phyloP scores from a whole-genome alignment of 2,888 invertebrate genomes.

The Eurois occulta region DNA sequence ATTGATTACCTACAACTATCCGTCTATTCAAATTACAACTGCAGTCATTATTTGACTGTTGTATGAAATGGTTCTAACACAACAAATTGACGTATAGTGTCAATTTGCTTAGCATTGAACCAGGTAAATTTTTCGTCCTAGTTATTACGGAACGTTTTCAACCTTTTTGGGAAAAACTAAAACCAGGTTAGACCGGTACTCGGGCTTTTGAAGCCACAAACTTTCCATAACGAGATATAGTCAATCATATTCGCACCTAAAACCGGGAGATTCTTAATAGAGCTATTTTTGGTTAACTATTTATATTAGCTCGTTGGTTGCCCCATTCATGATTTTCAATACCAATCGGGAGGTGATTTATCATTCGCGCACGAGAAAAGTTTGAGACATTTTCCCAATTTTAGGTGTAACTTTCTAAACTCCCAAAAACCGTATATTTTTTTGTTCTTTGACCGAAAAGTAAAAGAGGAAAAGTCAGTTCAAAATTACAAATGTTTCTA shows the following conservation, averaged over 20 bases:
- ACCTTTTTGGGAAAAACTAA: not conserved
- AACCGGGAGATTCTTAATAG: not conserved
- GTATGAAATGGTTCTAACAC: not conserved
- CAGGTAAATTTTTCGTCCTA: not conserved
- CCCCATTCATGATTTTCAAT: slow-evolving; percentile 21
- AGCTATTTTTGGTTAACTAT: not conserved
- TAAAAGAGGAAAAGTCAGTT: not conserved
- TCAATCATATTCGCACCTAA: not conserved
- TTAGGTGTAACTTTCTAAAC: slow-evolving; percentile 8
- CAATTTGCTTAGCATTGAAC: not conserved
- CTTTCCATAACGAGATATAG: not conserved
- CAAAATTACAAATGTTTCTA: not conserved
- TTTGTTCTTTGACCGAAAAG: slow-evolving; percentile 4
- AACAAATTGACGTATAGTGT: not conserved
- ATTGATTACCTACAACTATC: not conserved
- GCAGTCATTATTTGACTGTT: not conserved
- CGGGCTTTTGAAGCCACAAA: not conserved
- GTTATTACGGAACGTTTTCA: not conserved
- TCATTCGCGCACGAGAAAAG: slow-evolving; percentile 9
- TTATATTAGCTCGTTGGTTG: not conserved
- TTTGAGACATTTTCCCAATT: slow-evolving; percentile 33
- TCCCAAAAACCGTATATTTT: slow-evolving; percentile 19
- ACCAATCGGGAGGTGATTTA: slow-evolving; percentile 39
- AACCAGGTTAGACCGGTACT: not conserved
- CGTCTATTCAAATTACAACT: not conserved